phyloP scores from a whole-genome alignment of 37 sponge, comb jelly and placozoan species.

The Crambe crambe region DNA sequence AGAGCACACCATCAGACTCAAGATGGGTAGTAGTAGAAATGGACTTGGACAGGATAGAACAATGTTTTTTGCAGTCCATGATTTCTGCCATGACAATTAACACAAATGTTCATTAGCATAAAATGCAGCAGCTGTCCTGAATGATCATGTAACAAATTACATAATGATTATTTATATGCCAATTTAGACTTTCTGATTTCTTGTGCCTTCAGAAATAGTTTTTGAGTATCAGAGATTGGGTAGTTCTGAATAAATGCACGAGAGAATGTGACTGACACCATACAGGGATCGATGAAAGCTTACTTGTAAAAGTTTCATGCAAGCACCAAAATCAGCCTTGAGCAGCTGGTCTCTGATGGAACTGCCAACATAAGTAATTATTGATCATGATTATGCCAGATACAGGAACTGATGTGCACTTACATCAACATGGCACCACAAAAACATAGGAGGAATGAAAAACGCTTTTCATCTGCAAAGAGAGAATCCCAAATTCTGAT shows the following conservation, averaged over 20 bases:
- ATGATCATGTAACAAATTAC: too few species aligned
- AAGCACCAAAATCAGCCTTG: constrained; percentile 52
- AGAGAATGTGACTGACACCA: background rate
- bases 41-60: too few species aligned
- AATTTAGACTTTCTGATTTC: too few species aligned
- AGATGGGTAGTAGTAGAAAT: too few species aligned
- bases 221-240: constrained; percentile 49
- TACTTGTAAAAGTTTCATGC: constrained; percentile 74
- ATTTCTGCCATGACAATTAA: too few species aligned
- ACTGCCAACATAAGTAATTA: constrained; percentile 26
- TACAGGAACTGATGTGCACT: constrained; percentile 6
- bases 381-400: background rate
- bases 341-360: constrained; percentile 55
- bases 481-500: constrained; percentile 91
- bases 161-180: too few species aligned
- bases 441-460: constrained; percentile 79
- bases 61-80: too few species aligned
- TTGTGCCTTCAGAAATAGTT: constrained; percentile 48
- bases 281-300: background rate
- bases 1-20: background rate
- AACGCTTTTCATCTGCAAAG: constrained; percentile 81
- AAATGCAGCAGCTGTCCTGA: too few species aligned
- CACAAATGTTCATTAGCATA: too few species aligned
- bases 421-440: constrained; percentile 94
- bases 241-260: constrained; percentile 54